Evolutionary conservation across 2,113 vertebrate species (phyloP), one percentile per base, ranked within the genome.

Genomic region (Eretmochelys imbricata): DNA sequence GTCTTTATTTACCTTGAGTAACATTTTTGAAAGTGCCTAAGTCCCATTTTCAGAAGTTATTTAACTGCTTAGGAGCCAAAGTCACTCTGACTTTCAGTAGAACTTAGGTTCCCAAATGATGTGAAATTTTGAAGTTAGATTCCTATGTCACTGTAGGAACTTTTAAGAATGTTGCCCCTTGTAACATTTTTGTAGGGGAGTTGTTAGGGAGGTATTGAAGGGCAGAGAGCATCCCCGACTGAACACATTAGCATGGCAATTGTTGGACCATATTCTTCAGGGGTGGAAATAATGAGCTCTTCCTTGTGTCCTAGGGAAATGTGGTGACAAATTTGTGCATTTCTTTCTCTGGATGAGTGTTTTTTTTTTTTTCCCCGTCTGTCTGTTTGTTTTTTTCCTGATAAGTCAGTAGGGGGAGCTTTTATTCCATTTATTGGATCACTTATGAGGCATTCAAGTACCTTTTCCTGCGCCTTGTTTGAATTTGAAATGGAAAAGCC

Each of bases 341-440:
- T 2, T 29, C 1, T 24, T 0, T 75, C 4, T 24, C 3, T 65
- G 51, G 19, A 12, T 83, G 29, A 88, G 22, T 42, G 22, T 87
- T 87, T 51, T 57, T 59, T 59, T 62, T 62, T 3, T 5, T 27
- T n/a, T n/a, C n/a, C 42, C 42, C 42, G 42, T 42, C 42, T 42
- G 42, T 42, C 5, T 42, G 42, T 42, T 42, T 42, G 38, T 42
- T 42, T 3, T 5, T 27, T 14, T 48, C 53, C 13, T 78, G 42
- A 42, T 93, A 79, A 92, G 51, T 94, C 95, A 94, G 86, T 86
- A 95, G 97, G 46, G 92, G 97, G 97, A 97, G 93, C 89, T 94
- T 97, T 89, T 84, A 72, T 93, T 95, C 97, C 91, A 96, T 29
- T 0, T 69, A 94, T 83, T 90, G 6, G 24, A 19, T 25, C 16